Conservation (phyloP, 2,113 vertebrate genomes). For the Nestor notabilis region DNA sequence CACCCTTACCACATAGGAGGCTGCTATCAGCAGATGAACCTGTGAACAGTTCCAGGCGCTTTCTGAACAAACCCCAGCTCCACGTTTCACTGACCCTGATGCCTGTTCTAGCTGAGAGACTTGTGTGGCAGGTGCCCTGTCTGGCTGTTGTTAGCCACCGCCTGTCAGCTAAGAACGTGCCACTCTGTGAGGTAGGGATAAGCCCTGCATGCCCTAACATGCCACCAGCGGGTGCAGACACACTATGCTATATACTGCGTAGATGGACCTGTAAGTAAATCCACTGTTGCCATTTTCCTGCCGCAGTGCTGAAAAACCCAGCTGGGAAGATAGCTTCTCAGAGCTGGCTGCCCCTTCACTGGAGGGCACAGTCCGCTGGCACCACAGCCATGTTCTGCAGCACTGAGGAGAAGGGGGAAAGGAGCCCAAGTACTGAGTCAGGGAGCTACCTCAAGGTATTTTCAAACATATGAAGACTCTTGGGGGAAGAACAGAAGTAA, state of each 20-base stretch:
- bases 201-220: rapidly evolving
- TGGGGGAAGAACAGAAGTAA: background rate
- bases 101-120: too few species aligned
- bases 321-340: rapidly evolving
- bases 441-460: background rate
- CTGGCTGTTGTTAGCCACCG: rapidly evolving
- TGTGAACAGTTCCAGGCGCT: too few species aligned
- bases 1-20: too few species aligned
- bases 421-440: rapidly evolving
- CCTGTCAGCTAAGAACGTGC: rapidly evolving
- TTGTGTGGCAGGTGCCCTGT: background rate
- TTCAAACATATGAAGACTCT: background rate
- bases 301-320: background rate
- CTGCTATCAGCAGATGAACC: rapidly evolving
- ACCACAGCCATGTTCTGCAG: rapidly evolving
- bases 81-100: background rate
- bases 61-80: background rate
- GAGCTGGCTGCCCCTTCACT: rapidly evolving
- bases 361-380: rapidly evolving
- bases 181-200: rapidly evolving
- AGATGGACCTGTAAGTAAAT: background rate
- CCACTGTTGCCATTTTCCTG: rapidly evolving
- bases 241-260: rapidly evolving
- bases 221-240: background rate
- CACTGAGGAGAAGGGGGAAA: rapidly evolving